A percentile compares a stretch with the other conserved stretches of the same genome.
phyloP scores from a whole-genome alignment of 2,113 vertebrate genomes.

The Neomonachus schauinslandi region DNA sequence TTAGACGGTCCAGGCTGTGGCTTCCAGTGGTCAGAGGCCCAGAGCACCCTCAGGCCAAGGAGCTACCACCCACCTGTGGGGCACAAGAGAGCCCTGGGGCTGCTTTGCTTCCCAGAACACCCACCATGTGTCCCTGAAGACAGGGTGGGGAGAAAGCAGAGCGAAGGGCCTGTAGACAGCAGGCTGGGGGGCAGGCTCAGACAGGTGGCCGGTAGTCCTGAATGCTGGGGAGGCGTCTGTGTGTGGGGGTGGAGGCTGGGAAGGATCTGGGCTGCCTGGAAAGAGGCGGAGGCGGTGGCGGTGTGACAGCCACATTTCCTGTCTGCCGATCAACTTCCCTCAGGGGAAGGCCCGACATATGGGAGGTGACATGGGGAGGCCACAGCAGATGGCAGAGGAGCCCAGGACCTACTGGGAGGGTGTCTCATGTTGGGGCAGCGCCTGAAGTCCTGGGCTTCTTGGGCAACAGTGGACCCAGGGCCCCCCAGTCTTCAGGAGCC shows the following conservation, averaged over 20 bases:
- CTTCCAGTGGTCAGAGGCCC: background rate
- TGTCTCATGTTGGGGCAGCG: background rate
- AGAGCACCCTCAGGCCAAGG: background rate
- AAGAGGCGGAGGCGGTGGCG: background rate
- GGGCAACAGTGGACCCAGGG: too few relatives aligned
- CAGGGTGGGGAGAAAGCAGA: background rate
- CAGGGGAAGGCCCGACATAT: slow-evolving; percentile 18
- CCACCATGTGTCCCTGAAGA: background rate
- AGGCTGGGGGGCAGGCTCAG: background rate
- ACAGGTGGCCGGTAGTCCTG: slow-evolving; percentile 17
- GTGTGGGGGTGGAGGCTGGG: background rate
- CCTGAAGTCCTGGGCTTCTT: background rate
- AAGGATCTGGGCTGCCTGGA: background rate
- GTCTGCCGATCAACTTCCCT: background rate
- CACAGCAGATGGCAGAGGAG: slow-evolving; percentile 67
- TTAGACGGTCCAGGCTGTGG: background rate
- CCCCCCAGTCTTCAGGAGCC: background rate
- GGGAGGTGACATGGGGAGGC: slow-evolving; percentile 30
- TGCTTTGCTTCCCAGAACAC: background rate
- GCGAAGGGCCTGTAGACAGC: background rate
- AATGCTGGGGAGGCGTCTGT: background rate
- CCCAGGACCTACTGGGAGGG: background rate
- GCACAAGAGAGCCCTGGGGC: background rate
- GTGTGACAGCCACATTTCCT: background rate
- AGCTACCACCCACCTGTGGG: too few relatives aligned